A percentile compares a stretch with the other conserved stretches of the same genome.
Conservation (phyloP, 2,113 vertebrate species). For the Macaca fascicularis region DNA sequence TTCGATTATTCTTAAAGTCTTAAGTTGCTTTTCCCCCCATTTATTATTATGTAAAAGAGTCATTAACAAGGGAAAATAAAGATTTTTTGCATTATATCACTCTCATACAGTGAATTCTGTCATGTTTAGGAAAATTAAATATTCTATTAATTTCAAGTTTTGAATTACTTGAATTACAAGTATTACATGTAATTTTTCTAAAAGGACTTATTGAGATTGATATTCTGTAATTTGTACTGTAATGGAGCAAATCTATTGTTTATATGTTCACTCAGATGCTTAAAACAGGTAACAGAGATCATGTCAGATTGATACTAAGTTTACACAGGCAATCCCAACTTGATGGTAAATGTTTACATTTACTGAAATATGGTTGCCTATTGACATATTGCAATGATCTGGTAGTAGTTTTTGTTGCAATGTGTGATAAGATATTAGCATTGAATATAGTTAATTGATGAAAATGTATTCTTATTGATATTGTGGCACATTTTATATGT, state of each 20-base stretch:
- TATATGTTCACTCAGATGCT: background rate
- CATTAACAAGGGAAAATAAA: background rate
- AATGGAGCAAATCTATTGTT: background rate
- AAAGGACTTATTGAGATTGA: background rate
- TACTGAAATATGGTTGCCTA: background rate
- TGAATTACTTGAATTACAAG: background rate
- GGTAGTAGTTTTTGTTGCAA: background rate
- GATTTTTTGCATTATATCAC: background rate
- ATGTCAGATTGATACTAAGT: background rate
- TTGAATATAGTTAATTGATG: background rate
- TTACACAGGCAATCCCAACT: background rate
- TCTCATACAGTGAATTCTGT: background rate
- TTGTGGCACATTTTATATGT: background rate
- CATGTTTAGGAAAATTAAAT: constrained; percentile 25
- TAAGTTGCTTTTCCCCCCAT: background rate
- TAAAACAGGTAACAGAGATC: background rate
- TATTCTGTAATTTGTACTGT: background rate
- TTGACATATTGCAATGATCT: background rate
- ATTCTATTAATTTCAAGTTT: background rate
- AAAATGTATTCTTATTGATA: background rate
- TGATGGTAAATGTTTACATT: background rate
- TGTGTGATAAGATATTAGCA: background rate
- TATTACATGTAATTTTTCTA: constrained; percentile 29
- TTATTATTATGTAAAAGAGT: background rate
- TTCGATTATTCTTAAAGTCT: constrained; percentile 6